Evolutionary conservation across 2,113 vertebrate genomes (phyloP).

Genomic region (Chelonoidis abingdonii): DNA sequence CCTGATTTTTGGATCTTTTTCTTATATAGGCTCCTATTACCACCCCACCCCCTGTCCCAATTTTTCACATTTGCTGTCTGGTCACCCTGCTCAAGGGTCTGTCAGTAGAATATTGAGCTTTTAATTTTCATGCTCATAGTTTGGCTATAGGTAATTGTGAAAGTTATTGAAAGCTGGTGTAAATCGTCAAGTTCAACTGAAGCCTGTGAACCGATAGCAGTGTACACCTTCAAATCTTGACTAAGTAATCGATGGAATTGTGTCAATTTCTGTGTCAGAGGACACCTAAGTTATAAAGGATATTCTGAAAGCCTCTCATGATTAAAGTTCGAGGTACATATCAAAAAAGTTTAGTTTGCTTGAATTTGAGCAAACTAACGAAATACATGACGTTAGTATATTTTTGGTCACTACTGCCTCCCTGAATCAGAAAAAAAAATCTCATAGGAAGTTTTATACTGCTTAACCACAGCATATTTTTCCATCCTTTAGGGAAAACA

Average conservation of each 20-base stretch:
- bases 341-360: neutral
- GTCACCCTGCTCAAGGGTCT: neutral
- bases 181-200: neutral
- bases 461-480: conserved; percentile 63
- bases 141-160: neutral
- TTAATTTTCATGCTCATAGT: neutral
- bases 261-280: conserved; percentile 54
- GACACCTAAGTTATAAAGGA: conserved; percentile 19
- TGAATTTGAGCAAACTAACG: conserved; percentile 16
- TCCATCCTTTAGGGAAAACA: conserved; percentile 48
- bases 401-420: conserved; percentile 53
- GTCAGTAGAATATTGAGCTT: neutral
- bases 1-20: no score
- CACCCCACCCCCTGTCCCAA: no score
- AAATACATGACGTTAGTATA: conserved; percentile 17
- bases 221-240: neutral
- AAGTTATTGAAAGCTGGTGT: neutral
- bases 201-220: neutral
- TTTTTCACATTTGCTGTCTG: no score
- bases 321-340: conserved; percentile 30
- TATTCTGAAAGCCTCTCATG: conserved; percentile 37
- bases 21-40: no score
- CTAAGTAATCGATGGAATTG: neutral
- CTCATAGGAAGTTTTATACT: conserved; percentile 60
- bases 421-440: conserved; percentile 42